phyloP scores from a whole-genome alignment of 2,113 vertebrate genomes.

The Oreotrochilus melanogaster region DNA sequence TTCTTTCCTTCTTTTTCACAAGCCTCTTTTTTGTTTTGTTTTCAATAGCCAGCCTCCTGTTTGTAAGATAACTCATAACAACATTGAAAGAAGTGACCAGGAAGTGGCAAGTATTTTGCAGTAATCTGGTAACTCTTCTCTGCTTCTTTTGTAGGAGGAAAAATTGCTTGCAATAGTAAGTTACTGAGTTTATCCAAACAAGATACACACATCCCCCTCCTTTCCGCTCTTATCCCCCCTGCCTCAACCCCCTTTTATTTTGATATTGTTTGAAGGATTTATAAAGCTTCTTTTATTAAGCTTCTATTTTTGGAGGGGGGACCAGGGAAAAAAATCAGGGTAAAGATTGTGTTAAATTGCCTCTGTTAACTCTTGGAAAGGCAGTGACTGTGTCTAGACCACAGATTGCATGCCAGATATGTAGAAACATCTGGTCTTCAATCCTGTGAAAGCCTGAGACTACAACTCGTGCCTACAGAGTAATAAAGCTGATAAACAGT shows the following conservation, averaged over 20 bases:
- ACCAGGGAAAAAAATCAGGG: rapidly evolving
- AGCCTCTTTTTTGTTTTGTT: neutral
- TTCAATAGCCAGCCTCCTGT: neutral
- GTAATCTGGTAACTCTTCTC: neutral
- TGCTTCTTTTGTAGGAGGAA: neutral
- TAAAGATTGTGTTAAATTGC: neutral
- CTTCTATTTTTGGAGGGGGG: neutral
- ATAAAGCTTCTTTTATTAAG: neutral
- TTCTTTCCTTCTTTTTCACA: neutral
- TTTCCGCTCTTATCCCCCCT: too few species aligned
- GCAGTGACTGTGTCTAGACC: neutral
- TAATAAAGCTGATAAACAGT: neutral
- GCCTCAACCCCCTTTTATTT: neutral
- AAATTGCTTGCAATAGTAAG: neutral
- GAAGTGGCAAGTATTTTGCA: neutral
- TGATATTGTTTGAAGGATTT: neutral
- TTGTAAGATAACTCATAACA: neutral
- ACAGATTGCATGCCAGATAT: neutral
- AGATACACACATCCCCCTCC: neutral
- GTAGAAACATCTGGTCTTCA: neutral
- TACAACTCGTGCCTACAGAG: neutral
- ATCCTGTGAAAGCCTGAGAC: neutral
- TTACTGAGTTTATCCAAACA: neutral
- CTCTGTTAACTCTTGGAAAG: neutral
- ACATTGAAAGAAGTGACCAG: neutral